Conservation (phyloP, 2,113 vertebrate species). For the Leucopsar rothschildi region DNA sequence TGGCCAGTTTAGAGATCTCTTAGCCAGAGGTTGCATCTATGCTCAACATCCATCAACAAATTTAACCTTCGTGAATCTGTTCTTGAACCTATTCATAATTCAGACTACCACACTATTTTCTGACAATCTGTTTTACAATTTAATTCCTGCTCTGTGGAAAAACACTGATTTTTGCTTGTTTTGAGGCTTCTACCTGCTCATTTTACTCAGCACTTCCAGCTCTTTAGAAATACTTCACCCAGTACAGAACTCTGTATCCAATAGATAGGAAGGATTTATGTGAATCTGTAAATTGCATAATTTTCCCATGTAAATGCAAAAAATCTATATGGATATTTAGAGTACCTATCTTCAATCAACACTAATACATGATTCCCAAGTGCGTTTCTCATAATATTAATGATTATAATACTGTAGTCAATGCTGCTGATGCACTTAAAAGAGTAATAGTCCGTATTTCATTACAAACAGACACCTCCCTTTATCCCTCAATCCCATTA, state of each 20-base stretch:
- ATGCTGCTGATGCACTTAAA: neutral
- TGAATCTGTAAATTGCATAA: neutral
- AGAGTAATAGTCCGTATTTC: neutral
- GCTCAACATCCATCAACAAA: neutral
- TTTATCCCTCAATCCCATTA: neutral
- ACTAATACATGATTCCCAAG: neutral
- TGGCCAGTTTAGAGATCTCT: neutral
- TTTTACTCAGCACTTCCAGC: neutral
- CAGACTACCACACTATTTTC: neutral
- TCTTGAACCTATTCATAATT: constrained; percentile 31
- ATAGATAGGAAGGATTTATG: neutral
- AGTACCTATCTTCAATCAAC: neutral
- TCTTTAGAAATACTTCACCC: neutral
- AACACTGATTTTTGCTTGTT: constrained; percentile 8
- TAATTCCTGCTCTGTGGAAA: constrained; percentile 7
- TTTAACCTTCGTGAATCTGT: constrained; percentile 20
- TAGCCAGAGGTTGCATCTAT: neutral
- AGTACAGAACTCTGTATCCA: neutral
- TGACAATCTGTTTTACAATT: neutral
- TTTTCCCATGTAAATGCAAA: neutral
- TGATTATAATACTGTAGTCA: neutral
- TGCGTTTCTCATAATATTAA: neutral
- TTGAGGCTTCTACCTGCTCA: neutral
- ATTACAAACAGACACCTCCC: neutral
- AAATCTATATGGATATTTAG: neutral